phyloP scores from a whole-genome alignment of 2,797 vertebrate genomes.

The Pangasius sanitwongsei region DNA sequence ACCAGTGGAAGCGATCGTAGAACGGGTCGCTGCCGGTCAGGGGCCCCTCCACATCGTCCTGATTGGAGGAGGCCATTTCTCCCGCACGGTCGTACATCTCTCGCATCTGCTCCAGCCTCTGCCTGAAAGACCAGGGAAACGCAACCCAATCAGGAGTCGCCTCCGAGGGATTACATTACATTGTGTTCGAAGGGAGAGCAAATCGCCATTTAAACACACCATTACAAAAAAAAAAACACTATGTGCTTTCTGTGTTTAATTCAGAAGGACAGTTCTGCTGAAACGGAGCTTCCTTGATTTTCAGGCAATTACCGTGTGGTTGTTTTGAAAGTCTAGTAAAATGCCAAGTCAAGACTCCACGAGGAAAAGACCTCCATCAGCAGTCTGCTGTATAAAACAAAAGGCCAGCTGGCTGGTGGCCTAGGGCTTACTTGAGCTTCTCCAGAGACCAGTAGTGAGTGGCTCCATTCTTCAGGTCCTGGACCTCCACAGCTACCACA shows the following conservation, averaged over 20 bases:
- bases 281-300: background rate
- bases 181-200: background rate
- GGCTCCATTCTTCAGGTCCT: conserved; percentile 96
- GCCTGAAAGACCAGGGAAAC: conserved; percentile 69
- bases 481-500: conserved; percentile 94
- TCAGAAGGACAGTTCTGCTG: background rate
- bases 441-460: conserved; percentile 98
- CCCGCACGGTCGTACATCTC: conserved; percentile 98
- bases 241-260: background rate
- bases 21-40: conserved; percentile 95
- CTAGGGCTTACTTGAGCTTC: conserved; percentile 88
- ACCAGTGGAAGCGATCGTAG: conserved; percentile 99
- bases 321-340: background rate
- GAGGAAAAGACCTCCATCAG: conserved; percentile 3
- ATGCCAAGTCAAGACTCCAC: background rate
- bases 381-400: background rate
- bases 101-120: conserved; percentile 94
- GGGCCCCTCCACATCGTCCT: conserved; percentile 83
- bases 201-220: background rate
- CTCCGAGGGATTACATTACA: too few species aligned
- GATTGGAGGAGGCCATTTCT: conserved; percentile 85
- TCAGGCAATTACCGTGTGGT: background rate
- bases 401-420: background rate
- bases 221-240: background rate
- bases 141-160: background rate